These are phyloP conservation scores for Rafetus swinhoei DNA, from an alignment of 2,113 vertebrate species.

Conservation along the genomic window DNA sequence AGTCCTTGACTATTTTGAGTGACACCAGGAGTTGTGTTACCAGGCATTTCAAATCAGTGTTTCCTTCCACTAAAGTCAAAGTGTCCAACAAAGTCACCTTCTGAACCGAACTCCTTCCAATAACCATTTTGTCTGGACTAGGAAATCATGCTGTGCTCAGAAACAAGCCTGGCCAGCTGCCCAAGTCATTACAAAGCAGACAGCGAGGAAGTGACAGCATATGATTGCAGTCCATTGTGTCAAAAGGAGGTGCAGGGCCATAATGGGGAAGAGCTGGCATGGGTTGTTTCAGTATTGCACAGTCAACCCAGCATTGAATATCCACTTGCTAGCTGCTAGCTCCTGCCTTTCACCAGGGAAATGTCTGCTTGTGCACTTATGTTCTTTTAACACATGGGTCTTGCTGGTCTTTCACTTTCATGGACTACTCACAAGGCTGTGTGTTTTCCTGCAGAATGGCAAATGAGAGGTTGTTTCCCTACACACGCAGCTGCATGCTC, in stretches of 20 bases:
- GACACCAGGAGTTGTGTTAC: too few species aligned
- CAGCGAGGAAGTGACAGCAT: neutral
- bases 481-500: neutral
- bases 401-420: neutral
- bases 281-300: neutral
- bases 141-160: neutral
- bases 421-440: neutral
- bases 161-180: neutral
- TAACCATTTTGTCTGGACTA: neutral
- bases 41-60: neutral
- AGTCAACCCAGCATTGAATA: neutral
- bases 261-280: too few species aligned
- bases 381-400: neutral
- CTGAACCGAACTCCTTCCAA: neutral
- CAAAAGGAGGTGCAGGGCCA: neutral
- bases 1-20: rapidly evolving
- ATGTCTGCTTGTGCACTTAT: neutral
- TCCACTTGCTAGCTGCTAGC: neutral
- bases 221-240: rapidly evolving
- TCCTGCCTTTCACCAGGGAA: neutral
- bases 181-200: neutral
- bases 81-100: neutral
- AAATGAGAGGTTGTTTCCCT: neutral
- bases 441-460: neutral
- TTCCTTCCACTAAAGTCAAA: neutral